phyloP scores from a whole-genome alignment of 2,797 vertebrate genomes.

The Chloroceryle inda region DNA sequence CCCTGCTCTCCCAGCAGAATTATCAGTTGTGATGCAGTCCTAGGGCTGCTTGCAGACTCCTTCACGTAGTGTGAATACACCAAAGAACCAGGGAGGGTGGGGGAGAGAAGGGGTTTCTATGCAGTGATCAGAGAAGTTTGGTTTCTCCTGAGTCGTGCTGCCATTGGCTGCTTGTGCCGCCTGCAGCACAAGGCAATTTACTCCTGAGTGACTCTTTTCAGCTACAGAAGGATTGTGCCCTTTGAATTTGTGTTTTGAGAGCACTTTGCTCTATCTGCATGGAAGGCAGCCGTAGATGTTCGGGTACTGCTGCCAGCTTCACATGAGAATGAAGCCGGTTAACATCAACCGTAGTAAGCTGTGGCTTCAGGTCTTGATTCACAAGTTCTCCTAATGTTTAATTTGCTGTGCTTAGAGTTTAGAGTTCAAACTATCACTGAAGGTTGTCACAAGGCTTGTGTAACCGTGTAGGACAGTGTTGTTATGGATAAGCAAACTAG shows the following conservation, averaged over 20 bases:
- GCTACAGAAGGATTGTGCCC: background rate
- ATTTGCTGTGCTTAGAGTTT: background rate
- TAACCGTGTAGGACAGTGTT: background rate
- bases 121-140: fast-evolving
- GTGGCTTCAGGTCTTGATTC: background rate
- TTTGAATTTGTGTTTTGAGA: background rate
- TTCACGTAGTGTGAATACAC: background rate
- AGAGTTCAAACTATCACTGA: background rate
- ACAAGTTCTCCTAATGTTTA: background rate
- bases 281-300: background rate
- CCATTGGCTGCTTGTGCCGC: background rate
- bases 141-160: background rate
- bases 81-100: fast-evolving
- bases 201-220: background rate
- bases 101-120: background rate
- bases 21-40: background rate
- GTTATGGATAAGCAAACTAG: background rate
- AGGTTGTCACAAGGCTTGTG: background rate
- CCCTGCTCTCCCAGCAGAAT: background rate
- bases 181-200: background rate
- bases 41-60: background rate
- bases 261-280: background rate
- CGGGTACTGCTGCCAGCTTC: background rate
- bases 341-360: background rate
- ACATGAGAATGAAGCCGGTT: fast-evolving